phyloP scores from a whole-genome alignment of 92 coral and sea anemone genomes.

The Blastomussa wellsi region DNA sequence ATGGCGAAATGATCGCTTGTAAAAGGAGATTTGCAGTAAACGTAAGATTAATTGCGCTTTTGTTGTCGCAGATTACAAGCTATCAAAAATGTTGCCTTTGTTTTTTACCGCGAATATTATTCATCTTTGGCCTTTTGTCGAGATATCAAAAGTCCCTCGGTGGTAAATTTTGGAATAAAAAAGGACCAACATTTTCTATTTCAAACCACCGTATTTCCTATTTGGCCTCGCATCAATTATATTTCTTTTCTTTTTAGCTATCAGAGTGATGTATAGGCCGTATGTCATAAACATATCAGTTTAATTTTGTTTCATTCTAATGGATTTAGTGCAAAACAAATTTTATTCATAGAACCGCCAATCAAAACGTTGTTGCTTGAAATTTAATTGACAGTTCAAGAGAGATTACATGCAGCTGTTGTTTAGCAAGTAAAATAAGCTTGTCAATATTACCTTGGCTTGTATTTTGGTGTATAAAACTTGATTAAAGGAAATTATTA shows the following conservation, averaged over 20 bases:
- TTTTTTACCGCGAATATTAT: constrained; percentile 6
- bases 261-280: background rate
- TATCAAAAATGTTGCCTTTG: constrained; percentile 9
- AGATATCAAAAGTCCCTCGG: background rate
- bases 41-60: background rate
- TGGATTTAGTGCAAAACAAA: constrained; percentile 22
- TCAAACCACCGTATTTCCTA: background rate
- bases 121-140: background rate
- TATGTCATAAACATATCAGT: constrained; percentile 1
- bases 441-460: constrained; percentile 2
- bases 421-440: background rate
- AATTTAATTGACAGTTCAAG: constrained; percentile 8
- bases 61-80: constrained; percentile 17
- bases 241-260: constrained; percentile 3
- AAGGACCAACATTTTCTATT: background rate
- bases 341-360: constrained; percentile 14
- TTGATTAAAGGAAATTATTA: background rate
- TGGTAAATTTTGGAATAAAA: background rate
- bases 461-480: constrained; percentile 1
- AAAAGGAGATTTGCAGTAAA: constrained; percentile 4
- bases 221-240: background rate
- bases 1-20: background rate
- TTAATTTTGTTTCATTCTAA: background rate
- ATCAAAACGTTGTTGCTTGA: constrained; percentile 4
- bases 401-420: constrained; percentile 16